A percentile compares a stretch with the other conserved stretches of the same genome.
Conservation (phyloP, 2,888 invertebrate species). For the Gymnosoma rotundatum region DNA sequence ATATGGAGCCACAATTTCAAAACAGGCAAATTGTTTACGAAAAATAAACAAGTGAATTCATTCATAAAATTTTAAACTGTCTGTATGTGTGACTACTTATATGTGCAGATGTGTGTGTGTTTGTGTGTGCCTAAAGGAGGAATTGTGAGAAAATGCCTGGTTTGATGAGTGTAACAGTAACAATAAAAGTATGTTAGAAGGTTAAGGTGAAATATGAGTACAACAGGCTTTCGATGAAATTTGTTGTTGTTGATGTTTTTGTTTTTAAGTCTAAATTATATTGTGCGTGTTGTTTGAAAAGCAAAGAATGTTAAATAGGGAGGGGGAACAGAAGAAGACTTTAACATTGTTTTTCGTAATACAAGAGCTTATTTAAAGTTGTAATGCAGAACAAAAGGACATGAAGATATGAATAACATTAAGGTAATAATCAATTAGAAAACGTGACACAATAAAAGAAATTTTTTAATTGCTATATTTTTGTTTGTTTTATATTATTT, state of each 20-base stretch:
- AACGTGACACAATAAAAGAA: too few species aligned
- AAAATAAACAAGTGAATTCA: slow-evolving; percentile 56
- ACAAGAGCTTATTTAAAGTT: background rate
- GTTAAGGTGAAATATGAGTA: slow-evolving; percentile 64
- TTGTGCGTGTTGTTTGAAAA: slow-evolving; percentile 35
- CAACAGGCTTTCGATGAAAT: slow-evolving; percentile 25
- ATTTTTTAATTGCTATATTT: too few species aligned
- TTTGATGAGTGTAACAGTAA: slow-evolving; percentile 28
- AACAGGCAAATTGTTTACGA: slow-evolving; percentile 35
- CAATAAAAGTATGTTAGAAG: slow-evolving; percentile 62
- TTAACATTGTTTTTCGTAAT: background rate
- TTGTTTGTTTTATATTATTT: too few species aligned
- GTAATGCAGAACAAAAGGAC: too few species aligned
- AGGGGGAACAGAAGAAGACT: background rate
- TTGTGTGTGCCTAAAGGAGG: background rate
- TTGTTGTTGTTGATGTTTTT: slow-evolving; percentile 33
- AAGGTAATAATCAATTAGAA: too few species aligned
- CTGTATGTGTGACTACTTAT: slow-evolving; percentile 3
- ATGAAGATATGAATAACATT: too few species aligned
- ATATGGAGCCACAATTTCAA: background rate
- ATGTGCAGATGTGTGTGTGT: background rate
- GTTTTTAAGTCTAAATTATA: slow-evolving; percentile 48
- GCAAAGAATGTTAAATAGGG: background rate
- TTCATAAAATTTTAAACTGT: slow-evolving; percentile 62
- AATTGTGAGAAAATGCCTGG: background rate